Evolutionary conservation across 2,113 vertebrate genomes (phyloP), one percentile per base, ranked within the genome.

Genomic region (Chaetodon trifascialis): DNA sequence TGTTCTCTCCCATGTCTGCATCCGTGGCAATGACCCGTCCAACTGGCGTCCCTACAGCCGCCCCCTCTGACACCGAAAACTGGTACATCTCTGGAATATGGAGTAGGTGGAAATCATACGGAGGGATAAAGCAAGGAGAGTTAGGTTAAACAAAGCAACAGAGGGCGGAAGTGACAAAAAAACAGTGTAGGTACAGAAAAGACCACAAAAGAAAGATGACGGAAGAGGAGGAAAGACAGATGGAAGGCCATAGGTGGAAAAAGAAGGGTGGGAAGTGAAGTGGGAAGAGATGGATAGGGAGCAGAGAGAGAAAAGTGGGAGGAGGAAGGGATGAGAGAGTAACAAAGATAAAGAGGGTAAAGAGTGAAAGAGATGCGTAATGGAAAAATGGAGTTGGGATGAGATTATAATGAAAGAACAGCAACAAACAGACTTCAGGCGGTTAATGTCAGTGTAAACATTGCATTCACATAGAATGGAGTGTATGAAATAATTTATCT

Each of bases 1-100:
- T 99, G 95, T 99, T 99, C 85, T 98, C 97, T 0, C 97, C 98
- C 87, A 99, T 97, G 60, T 99, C 98, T 0, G 96, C 96, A 55
- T 99, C 98, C 7, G 96, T 97, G 12, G 98, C 98, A 87, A 97
- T 99, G 92, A 99, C 95, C 0, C 96, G 94, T 23, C 98, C 98
- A 3, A 99, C 94, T 0, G 97, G 95, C 0, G 97, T 97, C 81
- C 97, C 97, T 0, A 97, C 92, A 0, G 96, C 94, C 0, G 96
- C 96, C 0, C 96, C 96, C 92, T 99, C 98, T 0, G 95, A 95
- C 65, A 98, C 92, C 17, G 96, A 96, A 93, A 99, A 99, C 95
- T 99, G 98, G 90, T 99, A 99, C 96, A 99, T 97, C 94, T 99
- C 98, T 99, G 92, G 64, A 76, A 76, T 7, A 36, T 99, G 92